Base-by-base conservation (phyloP, 2,113 vertebrate species). In the Protomyctophum bolini region DNA sequence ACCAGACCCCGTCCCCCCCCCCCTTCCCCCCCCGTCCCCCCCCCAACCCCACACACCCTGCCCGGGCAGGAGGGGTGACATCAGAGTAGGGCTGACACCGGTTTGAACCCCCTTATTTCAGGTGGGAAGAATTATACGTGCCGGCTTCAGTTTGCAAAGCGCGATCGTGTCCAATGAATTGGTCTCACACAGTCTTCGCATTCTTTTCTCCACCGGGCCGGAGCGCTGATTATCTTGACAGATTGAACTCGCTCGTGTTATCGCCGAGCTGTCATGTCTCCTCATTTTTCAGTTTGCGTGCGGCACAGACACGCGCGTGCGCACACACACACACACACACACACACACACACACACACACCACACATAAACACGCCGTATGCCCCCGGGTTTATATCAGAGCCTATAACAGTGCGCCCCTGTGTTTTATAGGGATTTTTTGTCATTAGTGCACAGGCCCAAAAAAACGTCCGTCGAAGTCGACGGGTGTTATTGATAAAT, bases 101-200 rank as follows among this genome's bases (percentile, higher is more conserved):
- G 74, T 70, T 80, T 93, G 89, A 92, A 92, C 90, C 72, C 82
- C 71, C 33, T 70, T 10, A 59, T 86, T 90, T 88, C 91, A 91
- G 91, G 89, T 93, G 90, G 87, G 83, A 80, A 80, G 88, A 93
- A 91, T 92, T 92, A 93, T 6, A 4, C 4, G 83, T 85, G 86
- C 48, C n/a, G 70, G 82, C 86, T 86, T 84, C 80, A 8, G 33
- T 72, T 87, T 59, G 73, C 86, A 87, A n/a, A n/a, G 87, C 33
- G 87, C 88, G 90, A 90, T 91, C 59, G 75, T 81, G 88, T 88
- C 90, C 88, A 88, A 82, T 84, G 89, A 86, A 84, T 90, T 80
- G 75, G 89, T 89, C 80, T 85, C 90, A 85, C 80, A 82, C 77
- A 72, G 85, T 75, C 64, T 55, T 10, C 33, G 33, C 33, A 33